These are phyloP conservation scores for Progne subis DNA, from an alignment of 2,113 vertebrate genomes.

Conservation along the genomic window DNA sequence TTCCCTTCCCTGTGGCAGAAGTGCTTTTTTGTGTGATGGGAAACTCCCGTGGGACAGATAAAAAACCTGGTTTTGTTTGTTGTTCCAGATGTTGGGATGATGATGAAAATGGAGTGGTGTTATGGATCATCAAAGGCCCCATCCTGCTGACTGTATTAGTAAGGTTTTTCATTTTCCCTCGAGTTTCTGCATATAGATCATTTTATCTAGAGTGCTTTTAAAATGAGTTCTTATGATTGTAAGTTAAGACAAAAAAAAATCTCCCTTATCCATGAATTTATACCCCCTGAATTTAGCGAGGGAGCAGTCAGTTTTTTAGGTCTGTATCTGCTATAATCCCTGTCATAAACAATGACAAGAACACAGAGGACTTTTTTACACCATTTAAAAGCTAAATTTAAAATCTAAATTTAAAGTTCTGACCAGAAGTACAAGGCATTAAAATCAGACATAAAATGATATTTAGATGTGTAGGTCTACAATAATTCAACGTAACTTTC, in stretches of 20 bases:
- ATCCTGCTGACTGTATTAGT: conserved; percentile 76
- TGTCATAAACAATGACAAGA: neutral
- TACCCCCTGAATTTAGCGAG: neutral
- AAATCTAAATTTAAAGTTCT: neutral
- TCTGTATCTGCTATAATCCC: neutral
- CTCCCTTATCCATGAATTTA: neutral
- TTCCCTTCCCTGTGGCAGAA: neutral
- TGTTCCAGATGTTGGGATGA: conserved; percentile 77
- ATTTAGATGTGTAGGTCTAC: neutral
- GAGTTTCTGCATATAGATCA: fast-evolving
- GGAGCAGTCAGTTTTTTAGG: neutral
- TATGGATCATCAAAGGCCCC: conserved; percentile 80
- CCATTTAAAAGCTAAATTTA: neutral
- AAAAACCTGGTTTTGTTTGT: neutral
- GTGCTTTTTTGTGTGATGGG: neutral
- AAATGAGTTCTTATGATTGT: neutral
- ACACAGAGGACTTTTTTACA: neutral
- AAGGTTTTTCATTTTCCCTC: neutral
- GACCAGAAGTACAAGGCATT: neutral
- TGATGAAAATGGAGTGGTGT: conserved; percentile 60
- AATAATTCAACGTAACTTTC: neutral
- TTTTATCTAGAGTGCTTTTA: neutral
- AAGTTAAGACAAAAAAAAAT: neutral
- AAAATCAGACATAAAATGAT: neutral
- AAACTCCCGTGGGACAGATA: neutral